Percentiles rank a stretch among this genome's conserved stretches.
These are phyloP conservation scores for Rhagophthalmus giganteus DNA, from an alignment of 2,888 invertebrate genomes.

Conservation along the genomic window DNA sequence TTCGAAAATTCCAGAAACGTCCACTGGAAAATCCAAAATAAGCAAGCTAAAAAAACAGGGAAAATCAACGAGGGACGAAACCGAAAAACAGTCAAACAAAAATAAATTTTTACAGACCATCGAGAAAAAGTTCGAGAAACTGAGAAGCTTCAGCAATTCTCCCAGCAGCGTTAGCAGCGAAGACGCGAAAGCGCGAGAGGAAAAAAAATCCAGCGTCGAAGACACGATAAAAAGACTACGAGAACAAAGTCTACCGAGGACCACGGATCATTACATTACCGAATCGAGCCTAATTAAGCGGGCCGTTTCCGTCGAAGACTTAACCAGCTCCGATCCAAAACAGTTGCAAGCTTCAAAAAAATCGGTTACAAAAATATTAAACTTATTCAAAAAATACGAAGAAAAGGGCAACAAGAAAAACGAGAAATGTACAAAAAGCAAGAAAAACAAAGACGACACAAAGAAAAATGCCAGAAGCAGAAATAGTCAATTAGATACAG, in stretches of 20 bases:
- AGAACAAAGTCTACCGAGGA: conserved; percentile 68
- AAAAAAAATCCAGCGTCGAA: conserved; percentile 57
- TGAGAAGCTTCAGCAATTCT: conserved; percentile 57
- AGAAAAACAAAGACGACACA: conserved; percentile 38
- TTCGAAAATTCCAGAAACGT: conserved; percentile 41
- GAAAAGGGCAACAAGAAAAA: conserved; percentile 45
- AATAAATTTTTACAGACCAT: conserved; percentile 71
- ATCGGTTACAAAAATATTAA: conserved; percentile 74
- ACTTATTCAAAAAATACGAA: conserved; percentile 75
- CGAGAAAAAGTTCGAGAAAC: conserved; percentile 76
- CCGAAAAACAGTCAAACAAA: conserved; percentile 48
- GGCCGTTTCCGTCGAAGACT: conserved; percentile 72
- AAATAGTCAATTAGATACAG: conserved; percentile 25
- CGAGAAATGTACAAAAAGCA: conserved; percentile 38
- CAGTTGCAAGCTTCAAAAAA: conserved; percentile 64
- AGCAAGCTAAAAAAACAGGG: conserved; percentile 35
- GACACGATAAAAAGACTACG: conserved; percentile 64
- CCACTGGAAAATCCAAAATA: conserved; percentile 54
- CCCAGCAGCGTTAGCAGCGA: conserved; percentile 47
- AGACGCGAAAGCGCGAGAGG: conserved; percentile 46
- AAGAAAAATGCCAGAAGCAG: conserved; percentile 35
- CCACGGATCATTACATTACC: conserved; percentile 56
- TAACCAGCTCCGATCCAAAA: conserved; percentile 55
- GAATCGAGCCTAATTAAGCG: conserved; percentile 70
- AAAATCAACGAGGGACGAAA: conserved; percentile 7